Base-by-base conservation (phyloP, 2,797 vertebrate genomes). In the Macrochelys suwanniensis region DNA sequence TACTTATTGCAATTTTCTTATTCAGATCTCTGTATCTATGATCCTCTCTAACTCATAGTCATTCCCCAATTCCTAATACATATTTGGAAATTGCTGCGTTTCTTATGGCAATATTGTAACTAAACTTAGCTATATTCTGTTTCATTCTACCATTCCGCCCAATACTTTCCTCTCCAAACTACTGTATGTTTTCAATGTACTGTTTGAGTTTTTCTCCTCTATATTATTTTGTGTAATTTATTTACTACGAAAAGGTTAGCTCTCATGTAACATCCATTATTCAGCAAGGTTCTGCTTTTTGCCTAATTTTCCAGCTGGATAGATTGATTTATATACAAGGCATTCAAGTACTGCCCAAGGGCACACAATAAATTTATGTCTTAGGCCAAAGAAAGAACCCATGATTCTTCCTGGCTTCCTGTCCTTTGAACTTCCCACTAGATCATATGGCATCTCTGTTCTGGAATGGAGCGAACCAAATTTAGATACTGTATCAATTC, bases 361-460 rank as follows among this genome's bases (percentile, higher is more conserved):
- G 53, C 49, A 78, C 92, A 77, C 33, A 51, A 11, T 49, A 95
- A 7, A 85, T 45, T 28, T 87, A 53, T 71, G 33, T 9, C 47
- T 88, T 68, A 92, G 89, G 56, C 71, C 71, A 92, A 93, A 96
- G 57, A 19, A 9, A 68, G 61, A 97, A 92, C 89, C 13, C 7
- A 49, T 6, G 78, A 51, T 80, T 53, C 82, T 78, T 83, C 4
- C 23, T 5, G 1, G 33, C n/a, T 31, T 19, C 6, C 50, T 25
- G 5, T 87, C 56, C 91, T 93, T 61, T 49, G 89, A 81, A n/a
- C n/a, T 6, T 77, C 76, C 47, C 51, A 42, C 82, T 61, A 95
- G 83, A 92, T 88, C 84, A 92, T 11, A 74, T 12, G 16, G 15
- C 6, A 82, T 88, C 95, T 88, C 68, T 90, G 26, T 90, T 47